Base-by-base conservation (phyloP, 2,888 invertebrate genomes). In the Pyrochroa serraticornis region DNA sequence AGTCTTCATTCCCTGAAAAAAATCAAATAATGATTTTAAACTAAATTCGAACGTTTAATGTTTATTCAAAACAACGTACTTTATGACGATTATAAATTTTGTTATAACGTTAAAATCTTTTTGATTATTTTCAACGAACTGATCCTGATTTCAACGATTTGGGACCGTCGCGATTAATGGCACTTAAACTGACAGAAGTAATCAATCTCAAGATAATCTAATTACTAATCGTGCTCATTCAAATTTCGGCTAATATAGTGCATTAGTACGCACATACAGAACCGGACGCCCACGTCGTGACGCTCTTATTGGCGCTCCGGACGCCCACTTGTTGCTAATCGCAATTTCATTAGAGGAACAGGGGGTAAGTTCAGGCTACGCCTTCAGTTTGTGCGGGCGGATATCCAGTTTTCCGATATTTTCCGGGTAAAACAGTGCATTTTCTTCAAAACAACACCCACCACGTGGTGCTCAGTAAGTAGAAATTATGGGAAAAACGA, bases 281-380 rank as follows among this genome's bases (percentile, higher is more conserved):
- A 55, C 44, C 39, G 39, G 52, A 58, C 66, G 60, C 66, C 68
- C 59, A 68, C 68, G 58, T 45, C 45, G 51, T 49, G 61, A 54
- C 62, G 61, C 59, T 56, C 51, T 59, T 49, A 72, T 72, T 72
- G 72, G 72, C 51, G 48, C 50, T 45, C 39, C 10, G 14, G 60
- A 55, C 69, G 69, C 69, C 70, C 70, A 67, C 68, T 65, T 68
- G 69, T 66, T 66, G 65, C 65, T 51, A 37, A 14, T 51, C 49
- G 42, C 49, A 48, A 36, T 61, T 60, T 56, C 57, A 62, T 60
- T 66, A 50, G 65, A 37, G 35, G 41, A 52, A 39, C 41, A 42
- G 48, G 47, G 52, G 59, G 62, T 64, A 60, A 54, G 37, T 55
- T 33, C 48, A 51, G 60, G 62, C 50, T 60, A 67, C 69, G 69